Conservation (phyloP, 2,113 vertebrate species). For the Dascyllus trimaculatus region DNA sequence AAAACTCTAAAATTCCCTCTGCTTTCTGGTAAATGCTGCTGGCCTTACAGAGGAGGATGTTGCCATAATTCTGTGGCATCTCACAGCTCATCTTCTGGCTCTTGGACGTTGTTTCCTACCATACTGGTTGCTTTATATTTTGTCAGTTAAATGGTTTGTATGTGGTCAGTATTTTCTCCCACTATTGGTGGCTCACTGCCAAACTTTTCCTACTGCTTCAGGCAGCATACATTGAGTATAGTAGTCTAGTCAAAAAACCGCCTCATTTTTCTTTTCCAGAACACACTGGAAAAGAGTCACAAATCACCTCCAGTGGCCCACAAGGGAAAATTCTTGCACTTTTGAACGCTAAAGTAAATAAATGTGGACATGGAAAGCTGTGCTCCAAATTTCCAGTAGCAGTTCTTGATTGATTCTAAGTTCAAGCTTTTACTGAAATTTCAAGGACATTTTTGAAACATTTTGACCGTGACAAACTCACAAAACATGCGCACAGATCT, state of each 20-base stretch:
- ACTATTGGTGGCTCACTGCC: slow-evolving; percentile 25
- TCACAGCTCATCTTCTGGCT: slow-evolving; percentile 6
- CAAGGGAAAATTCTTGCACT: slow-evolving; percentile 36
- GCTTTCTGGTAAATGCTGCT: slow-evolving; percentile 1
- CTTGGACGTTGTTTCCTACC: slow-evolving; percentile 14
- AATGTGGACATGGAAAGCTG: slow-evolving; percentile 35
- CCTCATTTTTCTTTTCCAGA: slow-evolving; percentile 45
- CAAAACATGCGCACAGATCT: slow-evolving; percentile 36
- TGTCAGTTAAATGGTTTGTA: slow-evolving; percentile 21
- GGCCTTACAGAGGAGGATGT: background rate
- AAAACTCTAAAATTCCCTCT: background rate
- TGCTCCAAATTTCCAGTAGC: slow-evolving; percentile 48
- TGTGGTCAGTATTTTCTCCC: slow-evolving; percentile 50
- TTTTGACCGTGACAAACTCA: slow-evolving; percentile 32
- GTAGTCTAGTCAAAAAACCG: slow-evolving; percentile 40
- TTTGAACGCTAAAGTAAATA: slow-evolving; percentile 54
- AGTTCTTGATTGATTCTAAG: slow-evolving; percentile 43
- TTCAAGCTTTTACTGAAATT: slow-evolving; percentile 14
- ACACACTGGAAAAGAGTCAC: slow-evolving; percentile 37
- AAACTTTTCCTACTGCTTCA: slow-evolving; percentile 39
- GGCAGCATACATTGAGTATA: slow-evolving; percentile 13
- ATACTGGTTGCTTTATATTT: slow-evolving; percentile 24
- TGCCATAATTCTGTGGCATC: slow-evolving; percentile 7
- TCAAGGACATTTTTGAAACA: background rate
- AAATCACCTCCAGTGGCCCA: slow-evolving; percentile 57